Base-by-base conservation (phyloP, 2,113 vertebrate genomes). In the Caranx ignobilis region DNA sequence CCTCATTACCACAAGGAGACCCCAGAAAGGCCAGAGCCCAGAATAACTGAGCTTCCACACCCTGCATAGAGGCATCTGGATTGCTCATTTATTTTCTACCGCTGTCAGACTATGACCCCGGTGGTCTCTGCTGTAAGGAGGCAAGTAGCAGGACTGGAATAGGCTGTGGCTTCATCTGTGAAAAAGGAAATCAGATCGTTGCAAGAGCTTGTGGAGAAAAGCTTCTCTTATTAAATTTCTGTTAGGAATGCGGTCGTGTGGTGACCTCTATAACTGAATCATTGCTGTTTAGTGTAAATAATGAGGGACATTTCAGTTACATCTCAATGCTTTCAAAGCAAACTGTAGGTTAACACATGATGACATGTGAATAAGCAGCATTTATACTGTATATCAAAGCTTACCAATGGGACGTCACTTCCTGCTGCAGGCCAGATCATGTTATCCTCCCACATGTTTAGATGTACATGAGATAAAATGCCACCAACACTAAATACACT, bases 11-110 rank as follows among this genome's bases (percentile, higher is more conserved):
- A 71, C 47, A 67, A 52, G 69, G 63, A 90, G 76, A 69, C 54
- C 75, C 84, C 54, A 75, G 85, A 91, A 93, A 93, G 89, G 88
- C 79, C 81, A 87, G 13, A 81, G 77, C 88, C 88, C 65, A 79
- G 88, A 91, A 93, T 94, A 92, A 85, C 87, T 56, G 19, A 50
- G 62, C 65, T 8, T 59, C 72, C 81, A 69, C 70, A 55, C 45
- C 26, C 15, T 45, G 45, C 35, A 31, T 59, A 26, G 34, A 74
- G 60, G 56, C 52, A 71, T 72, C 52, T 84, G 67, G 35, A 47
- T 65, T n/a, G 31, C 52, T 64, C 60, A 16, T 62, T 60, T 54
- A 66, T 11, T 48, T 67, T 35, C 48, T 32, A 15, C 73, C 50
- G 56, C 41, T 77, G 62, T 75, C 39, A 71, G 62, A 75, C 43